phyloP scores from a whole-genome alignment of 1,140 invertebrate genomes.

The Pristionchus pacificus region DNA sequence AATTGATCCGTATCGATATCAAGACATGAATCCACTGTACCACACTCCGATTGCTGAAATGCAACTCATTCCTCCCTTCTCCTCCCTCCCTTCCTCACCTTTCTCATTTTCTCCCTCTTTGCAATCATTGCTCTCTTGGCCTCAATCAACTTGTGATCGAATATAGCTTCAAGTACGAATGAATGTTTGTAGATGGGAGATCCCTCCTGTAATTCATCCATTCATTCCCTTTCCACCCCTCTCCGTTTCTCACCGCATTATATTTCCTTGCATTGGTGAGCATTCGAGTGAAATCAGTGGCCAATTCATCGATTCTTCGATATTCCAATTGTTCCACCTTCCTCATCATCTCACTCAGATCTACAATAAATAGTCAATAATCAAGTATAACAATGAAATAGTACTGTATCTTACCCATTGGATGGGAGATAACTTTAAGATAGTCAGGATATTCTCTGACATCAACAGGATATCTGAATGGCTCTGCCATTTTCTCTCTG shows the following conservation, averaged over 20 bases:
- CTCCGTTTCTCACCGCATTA: background rate
- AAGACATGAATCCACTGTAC: background rate
- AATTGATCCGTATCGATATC: background rate
- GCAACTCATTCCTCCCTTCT: background rate
- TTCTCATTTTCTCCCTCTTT: background rate
- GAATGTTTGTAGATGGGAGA: background rate
- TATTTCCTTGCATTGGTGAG: background rate
- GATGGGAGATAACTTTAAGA: background rate
- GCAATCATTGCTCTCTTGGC: background rate
- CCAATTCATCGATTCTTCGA: background rate
- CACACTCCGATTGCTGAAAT: background rate
- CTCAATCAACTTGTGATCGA: background rate
- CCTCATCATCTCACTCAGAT: background rate
- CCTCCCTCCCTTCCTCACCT: background rate
- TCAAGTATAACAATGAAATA: background rate
- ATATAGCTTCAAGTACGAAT: background rate
- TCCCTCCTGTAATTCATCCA: background rate
- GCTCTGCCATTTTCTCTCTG: background rate
- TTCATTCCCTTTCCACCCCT: background rate
- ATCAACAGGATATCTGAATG: background rate
- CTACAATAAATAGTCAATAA: background rate
- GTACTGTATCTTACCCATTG: background rate
- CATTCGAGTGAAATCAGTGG: background rate
- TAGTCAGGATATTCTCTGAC: background rate
- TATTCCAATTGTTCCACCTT: background rate